Evolutionary conservation across 2,888 invertebrate genomes (phyloP), one percentile per base, ranked within the genome.

Genomic region (Leucozona laternaria): DNA sequence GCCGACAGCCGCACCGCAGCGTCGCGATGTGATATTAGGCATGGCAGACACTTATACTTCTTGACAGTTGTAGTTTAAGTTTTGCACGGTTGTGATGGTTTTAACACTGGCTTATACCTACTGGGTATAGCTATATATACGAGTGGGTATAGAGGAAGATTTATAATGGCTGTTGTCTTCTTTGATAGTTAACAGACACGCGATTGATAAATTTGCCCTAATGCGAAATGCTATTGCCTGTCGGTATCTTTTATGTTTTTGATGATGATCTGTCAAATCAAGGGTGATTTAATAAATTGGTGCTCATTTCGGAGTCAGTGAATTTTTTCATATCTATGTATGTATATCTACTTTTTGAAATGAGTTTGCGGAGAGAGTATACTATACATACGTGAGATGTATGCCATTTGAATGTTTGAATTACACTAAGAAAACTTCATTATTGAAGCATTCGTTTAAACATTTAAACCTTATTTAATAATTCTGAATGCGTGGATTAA

Each of bases 251-350:
- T 84, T 37, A 84, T 79, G 76, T 53, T 53, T 60, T n/a, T n/a
- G 53, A 45, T 79, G 70, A 76, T 84, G 64, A 76, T 79, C 84
- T 70, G 71, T 71, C 79, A 58, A 79, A 79, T 84, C 79, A 79
- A 62, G 71, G 70, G 79, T 84, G 53, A 79, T 84, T 79, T 50
- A 40, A 34, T 75, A 75, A 71, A 84, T 79, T 64, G 57, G 43
- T 75, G 79, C 31, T 71, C 71, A 79, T 71, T 76, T 17, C 22
- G 28, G 45, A 68, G 62, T 45, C 25, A 66, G 48, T 50, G 71
- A 64, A 48, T 40, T 64, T 60, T 20, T 62, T 40, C 28, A n/a
- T n/a, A n/a, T n/a, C n/a, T n/a, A n/a, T n/a, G n/a, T n/a, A n/a
- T n/a, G n/a, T n/a, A n/a, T n/a, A n/a, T n/a, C n/a, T n/a, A 43